Conservation (phyloP, 64 coral and sea anemone genomes). For the Acropora yongei region DNA sequence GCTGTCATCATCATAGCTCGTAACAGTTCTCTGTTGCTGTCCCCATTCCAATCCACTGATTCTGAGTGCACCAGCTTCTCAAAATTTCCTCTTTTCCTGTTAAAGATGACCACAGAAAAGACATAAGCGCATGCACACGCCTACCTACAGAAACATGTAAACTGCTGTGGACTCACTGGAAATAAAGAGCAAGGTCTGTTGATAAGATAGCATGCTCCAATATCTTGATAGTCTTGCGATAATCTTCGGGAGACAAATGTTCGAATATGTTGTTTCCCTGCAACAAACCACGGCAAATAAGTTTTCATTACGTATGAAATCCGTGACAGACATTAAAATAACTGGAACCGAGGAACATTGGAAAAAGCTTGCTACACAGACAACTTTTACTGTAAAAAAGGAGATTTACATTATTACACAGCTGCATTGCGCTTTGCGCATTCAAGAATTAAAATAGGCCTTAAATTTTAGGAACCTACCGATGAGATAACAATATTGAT, state of each 20-base stretch:
- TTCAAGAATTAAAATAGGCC: too few relatives aligned
- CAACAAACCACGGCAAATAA: neutral
- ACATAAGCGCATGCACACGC: neutral
- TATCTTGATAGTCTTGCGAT: slow-evolving; percentile 73
- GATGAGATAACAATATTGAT: too few relatives aligned
- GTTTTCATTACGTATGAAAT: too few relatives aligned
- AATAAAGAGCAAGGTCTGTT: slow-evolving; percentile 92
- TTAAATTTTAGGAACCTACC: too few relatives aligned
- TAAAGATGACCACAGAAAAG: neutral
- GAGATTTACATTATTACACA: too few relatives aligned
- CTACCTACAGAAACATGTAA: too few relatives aligned
- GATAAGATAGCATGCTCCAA: slow-evolving; percentile 96
- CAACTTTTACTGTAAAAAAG: too few relatives aligned
- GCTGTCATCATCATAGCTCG: slow-evolving; percentile 99
- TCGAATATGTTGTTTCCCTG: slow-evolving; percentile 97
- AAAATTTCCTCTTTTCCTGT: slow-evolving; percentile 79
- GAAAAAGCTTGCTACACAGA: too few relatives aligned
- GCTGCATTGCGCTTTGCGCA: too few relatives aligned
- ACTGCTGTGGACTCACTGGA: slow-evolving; percentile 67
- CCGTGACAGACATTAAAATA: too few relatives aligned
- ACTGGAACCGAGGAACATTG: too few relatives aligned
- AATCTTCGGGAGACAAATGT: slow-evolving; percentile 85
- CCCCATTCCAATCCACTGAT: slow-evolving; percentile 37
- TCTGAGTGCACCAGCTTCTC: slow-evolving; percentile 61
- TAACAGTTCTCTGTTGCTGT: slow-evolving; percentile 63